Evolutionary conservation across 2,797 vertebrate species (phyloP).

Genomic region (Tolypeutes matacus): DNA sequence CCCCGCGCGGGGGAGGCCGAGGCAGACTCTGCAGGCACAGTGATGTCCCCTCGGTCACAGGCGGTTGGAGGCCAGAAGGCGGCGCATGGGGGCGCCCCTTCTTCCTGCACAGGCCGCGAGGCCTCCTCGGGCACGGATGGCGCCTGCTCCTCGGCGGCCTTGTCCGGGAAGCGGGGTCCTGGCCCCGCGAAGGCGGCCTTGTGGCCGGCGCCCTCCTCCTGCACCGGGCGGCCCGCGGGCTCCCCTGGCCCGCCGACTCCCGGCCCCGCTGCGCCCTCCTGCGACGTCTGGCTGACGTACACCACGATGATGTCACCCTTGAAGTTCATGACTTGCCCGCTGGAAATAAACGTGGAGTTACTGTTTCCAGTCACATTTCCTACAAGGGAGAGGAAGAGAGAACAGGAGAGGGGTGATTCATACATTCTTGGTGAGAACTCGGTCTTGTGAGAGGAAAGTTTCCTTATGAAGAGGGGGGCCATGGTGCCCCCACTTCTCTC

Average conservation of each 20-base stretch:
- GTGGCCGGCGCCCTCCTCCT: slow-evolving; percentile 93
- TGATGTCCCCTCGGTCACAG: too few relatives aligned
- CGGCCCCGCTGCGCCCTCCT: slow-evolving; percentile 85
- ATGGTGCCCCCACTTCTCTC: not conserved
- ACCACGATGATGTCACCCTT: slow-evolving; percentile 97
- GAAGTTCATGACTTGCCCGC: slow-evolving; percentile 99
- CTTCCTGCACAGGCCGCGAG: slow-evolving; percentile 88
- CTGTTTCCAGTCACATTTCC: slow-evolving; percentile 97
- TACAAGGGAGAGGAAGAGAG: slow-evolving; percentile 80
- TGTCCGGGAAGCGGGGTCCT: slow-evolving; percentile 86
- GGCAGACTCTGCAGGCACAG: too few relatives aligned
- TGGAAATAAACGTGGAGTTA: slow-evolving; percentile 99
- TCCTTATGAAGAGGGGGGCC: not conserved
- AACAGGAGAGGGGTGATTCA: slow-evolving; percentile 75
- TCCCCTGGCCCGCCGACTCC: slow-evolving; percentile 81
- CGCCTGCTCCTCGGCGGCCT: slow-evolving; percentile 68
- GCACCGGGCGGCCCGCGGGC: slow-evolving; percentile 93
- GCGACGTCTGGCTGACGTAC: slow-evolving; percentile 95
- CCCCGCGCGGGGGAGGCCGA: too few relatives aligned
- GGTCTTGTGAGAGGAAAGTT: slow-evolving; percentile 50
- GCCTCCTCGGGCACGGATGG: slow-evolving; percentile 28
- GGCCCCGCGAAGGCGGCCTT: slow-evolving; percentile 91
- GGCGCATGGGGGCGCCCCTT: slow-evolving; percentile 75
- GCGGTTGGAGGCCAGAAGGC: too few relatives aligned
- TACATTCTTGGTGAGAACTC: not conserved